Base-by-base conservation (phyloP, 2,113 vertebrate species). In the Corvus hawaiiensis region DNA sequence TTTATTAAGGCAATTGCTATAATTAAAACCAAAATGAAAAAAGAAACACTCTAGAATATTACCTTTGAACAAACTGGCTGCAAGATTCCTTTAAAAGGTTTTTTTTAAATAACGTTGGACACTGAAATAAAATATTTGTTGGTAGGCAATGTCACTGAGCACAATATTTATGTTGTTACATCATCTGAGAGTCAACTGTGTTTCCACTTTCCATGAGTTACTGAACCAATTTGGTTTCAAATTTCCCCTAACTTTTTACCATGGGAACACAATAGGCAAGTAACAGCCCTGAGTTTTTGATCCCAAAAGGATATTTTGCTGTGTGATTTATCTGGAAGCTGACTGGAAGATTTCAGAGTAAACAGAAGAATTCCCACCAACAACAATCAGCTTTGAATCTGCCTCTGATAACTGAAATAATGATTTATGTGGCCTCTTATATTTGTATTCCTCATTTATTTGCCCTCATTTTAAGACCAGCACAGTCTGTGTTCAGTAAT, bases 1-100 rank as follows among this genome's bases (percentile, higher is more conserved):
- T 97, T 98, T 97, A 98, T 98, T 96, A 97, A 75, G 58, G 95
- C 96, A 94, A 96, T 83, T 92, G 93, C 97, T 98, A 98, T 97
- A 98, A 98, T 98, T 98, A 98, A 96, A 96, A 94, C 35, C 37
- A 59, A 91, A 96, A 94, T 7, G 17, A 93, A 91, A 97, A 93
- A 96, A 97, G 78, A 94, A 97, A 94, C 84, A 76, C 20, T 39
- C 74, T n/a, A 88, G 84, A 91, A 88, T 86, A 78, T 64, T 97
- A 84, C 95, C 84, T 95, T 96, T 88, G 90, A 97, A 84, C 32
- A 90, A 96, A 83, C 55, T 90, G 84, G 63, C 33, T 3, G 0
- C 43, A 87, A 93, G 84, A 89, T 94, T 92, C 82, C 62, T 80
- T 90, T 94, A 75, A 78, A 59, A 33, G 14, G 10, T 59, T 92